phyloP scores from a whole-genome alignment of 2,113 vertebrate species.

The Sigmodon hispidus region DNA sequence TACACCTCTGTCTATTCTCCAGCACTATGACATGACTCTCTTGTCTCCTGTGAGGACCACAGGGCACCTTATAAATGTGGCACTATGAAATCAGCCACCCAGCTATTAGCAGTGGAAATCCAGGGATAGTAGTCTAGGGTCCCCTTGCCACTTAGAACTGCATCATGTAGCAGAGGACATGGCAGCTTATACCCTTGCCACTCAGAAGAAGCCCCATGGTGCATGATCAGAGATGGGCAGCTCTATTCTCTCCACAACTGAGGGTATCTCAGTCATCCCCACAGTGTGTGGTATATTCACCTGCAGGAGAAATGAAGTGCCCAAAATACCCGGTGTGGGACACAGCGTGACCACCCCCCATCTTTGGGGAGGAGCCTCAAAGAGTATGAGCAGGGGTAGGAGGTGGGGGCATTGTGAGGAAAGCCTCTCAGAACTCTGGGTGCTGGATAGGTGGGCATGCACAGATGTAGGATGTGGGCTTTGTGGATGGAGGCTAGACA shows the following conservation, averaged over 20 bases:
- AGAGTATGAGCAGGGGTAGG: neutral
- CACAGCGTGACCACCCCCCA: neutral
- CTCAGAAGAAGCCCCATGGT: too few relatives aligned
- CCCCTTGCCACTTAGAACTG: neutral
- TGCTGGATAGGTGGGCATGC: neutral
- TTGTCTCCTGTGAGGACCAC: neutral
- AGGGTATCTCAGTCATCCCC: neutral
- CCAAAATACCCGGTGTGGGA: neutral
- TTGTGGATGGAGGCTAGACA: neutral
- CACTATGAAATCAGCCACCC: fast-evolving
- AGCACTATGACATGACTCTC: fast-evolving
- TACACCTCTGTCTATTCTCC: neutral
- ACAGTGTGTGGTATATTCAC: neutral
- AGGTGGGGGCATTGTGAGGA: neutral
- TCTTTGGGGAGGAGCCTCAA: neutral
- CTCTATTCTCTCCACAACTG: too few relatives aligned
- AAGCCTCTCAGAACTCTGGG: too few relatives aligned
- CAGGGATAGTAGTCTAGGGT: neutral
- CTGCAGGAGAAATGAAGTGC: neutral
- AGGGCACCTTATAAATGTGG: fast-evolving
- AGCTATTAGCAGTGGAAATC: fast-evolving
- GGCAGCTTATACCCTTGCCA: neutral
- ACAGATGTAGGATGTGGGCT: neutral
- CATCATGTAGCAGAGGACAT: neutral
- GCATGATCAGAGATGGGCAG: neutral